Evolutionary conservation across 2,888 invertebrate genomes (phyloP).

Genomic region (Minunthozetes semirufus): DNA sequence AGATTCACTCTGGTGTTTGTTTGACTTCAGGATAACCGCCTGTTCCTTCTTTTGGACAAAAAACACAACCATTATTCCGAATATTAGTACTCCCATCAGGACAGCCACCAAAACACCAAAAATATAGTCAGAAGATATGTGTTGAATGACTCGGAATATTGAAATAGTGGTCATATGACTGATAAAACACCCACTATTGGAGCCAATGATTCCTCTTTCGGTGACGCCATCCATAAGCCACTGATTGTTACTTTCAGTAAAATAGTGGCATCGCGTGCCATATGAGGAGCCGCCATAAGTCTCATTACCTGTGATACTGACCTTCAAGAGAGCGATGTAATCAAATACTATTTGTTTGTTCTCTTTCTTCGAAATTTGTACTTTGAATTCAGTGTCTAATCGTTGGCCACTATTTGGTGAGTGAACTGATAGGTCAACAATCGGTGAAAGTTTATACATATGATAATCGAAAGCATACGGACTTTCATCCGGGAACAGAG

Average conservation of each 20-base stretch:
- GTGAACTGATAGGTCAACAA: not conserved
- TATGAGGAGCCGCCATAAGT: not conserved
- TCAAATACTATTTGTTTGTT: not conserved
- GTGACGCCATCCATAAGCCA: not conserved
- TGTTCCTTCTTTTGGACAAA: conserved; percentile 8
- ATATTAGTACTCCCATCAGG: not conserved
- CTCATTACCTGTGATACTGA: not conserved
- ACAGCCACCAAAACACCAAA: conserved; percentile 11
- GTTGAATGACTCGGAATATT: not conserved
- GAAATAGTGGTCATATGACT: not conserved
- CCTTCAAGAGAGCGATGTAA: not conserved
- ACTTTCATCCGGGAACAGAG: not conserved
- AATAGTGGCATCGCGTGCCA: not conserved
- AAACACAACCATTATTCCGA: not conserved
- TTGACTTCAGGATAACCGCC: not conserved
- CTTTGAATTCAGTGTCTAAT: not conserved
- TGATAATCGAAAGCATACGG: not conserved
- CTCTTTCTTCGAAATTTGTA: not conserved
- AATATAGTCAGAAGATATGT: not conserved
- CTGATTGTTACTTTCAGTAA: not conserved
- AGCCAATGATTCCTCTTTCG: not conserved
- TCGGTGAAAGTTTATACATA: not conserved
- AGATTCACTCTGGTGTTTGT: not conserved
- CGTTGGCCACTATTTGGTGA: not conserved
- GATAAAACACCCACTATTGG: not conserved